phyloP scores from a whole-genome alignment of 2,888 invertebrate species.

The Julus scandinavius region DNA sequence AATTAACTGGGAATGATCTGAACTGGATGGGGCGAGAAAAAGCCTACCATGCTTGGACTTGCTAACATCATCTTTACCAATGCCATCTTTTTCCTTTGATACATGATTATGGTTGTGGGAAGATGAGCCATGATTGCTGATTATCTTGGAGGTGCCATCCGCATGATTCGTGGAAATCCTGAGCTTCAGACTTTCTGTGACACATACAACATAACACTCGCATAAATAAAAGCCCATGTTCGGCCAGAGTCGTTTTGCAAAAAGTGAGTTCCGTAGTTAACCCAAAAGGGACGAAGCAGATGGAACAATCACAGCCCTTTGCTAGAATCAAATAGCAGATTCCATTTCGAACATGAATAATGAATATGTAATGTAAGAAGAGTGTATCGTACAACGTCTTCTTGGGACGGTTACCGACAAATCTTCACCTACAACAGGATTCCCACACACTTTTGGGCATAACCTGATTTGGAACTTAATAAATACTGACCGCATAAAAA shows the following conservation, averaged over 20 bases:
- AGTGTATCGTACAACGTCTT: too few relatives aligned
- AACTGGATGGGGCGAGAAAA: background rate
- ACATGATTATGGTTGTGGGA: constrained; percentile 51
- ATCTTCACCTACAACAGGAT: background rate
- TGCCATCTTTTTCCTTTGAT: constrained; percentile 49
- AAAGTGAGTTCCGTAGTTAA: background rate
- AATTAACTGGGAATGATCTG: background rate
- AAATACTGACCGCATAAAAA: background rate
- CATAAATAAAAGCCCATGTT: background rate
- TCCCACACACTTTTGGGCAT: background rate
- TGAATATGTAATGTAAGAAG: too few relatives aligned
- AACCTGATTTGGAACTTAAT: background rate
- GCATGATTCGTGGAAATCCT: constrained; percentile 52
- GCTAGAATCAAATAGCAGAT: too few relatives aligned
- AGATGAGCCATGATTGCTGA: constrained; percentile 43
- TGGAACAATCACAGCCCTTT: background rate
- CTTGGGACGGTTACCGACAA: too few relatives aligned
- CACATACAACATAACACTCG: constrained; percentile 17
- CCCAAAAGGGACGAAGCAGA: background rate
- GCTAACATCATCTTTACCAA: background rate
- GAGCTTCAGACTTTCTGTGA: constrained; percentile 51
- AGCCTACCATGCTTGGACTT: constrained; percentile 48
- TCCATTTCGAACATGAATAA: too few relatives aligned
- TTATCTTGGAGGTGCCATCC: constrained; percentile 52
- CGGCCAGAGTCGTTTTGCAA: background rate